Conservation (phyloP, 2,888 invertebrate species). For the Aspidapion aeneum region DNA sequence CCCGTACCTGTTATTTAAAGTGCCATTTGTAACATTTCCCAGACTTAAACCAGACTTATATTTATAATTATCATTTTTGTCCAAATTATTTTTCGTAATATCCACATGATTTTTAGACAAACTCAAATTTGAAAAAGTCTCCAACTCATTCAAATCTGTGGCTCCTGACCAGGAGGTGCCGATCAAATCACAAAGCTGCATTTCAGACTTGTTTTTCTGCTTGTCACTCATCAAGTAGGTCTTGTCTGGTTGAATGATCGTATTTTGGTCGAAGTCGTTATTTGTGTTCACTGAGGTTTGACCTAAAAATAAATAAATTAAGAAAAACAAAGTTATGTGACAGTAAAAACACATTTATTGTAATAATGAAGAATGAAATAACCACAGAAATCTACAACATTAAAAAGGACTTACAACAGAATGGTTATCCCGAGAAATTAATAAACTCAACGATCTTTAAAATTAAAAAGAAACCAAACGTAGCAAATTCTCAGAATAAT, state of each 20-base stretch:
- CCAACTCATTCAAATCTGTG: conserved; percentile 16
- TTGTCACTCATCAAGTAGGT: conserved; percentile 39
- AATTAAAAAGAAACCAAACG: too few species aligned
- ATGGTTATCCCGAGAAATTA: too few species aligned
- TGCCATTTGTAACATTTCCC: conserved; percentile 27
- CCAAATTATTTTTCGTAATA: conserved; percentile 27
- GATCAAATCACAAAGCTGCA: conserved; percentile 45
- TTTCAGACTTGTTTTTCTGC: conserved; percentile 40
- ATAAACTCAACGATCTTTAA: too few species aligned
- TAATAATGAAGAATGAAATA: too few species aligned
- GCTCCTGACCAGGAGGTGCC: neutral
- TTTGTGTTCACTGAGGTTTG: conserved; percentile 41
- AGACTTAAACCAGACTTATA: conserved; percentile 29
- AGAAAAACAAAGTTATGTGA: too few species aligned
- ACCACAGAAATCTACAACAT: too few species aligned
- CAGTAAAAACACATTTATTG: too few species aligned
- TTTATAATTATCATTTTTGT: conserved; percentile 34
- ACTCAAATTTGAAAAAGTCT: conserved; percentile 34
- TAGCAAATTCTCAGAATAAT: too few species aligned
- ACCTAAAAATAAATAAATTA: too few species aligned
- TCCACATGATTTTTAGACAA: conserved; percentile 1
- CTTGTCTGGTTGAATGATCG: conserved; percentile 44
- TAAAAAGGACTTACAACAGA: too few species aligned
- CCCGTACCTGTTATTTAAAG: conserved; percentile 15
- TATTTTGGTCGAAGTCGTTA: conserved; percentile 48